Conservation (phyloP, 1,140 invertebrate species). For the Brachionus asplanchnoidis region DNA sequence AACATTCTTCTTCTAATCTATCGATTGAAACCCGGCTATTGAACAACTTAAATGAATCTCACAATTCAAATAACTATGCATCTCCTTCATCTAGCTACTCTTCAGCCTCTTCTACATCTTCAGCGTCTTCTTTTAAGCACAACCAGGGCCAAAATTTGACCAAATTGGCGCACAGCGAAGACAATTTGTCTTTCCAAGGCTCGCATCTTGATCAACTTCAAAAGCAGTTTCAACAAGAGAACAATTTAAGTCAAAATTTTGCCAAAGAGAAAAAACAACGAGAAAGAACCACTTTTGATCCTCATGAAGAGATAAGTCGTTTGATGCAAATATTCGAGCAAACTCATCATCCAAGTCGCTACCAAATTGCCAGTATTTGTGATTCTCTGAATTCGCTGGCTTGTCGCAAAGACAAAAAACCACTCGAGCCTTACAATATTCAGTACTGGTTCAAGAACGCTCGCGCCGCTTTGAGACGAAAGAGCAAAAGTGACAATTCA, state of each 20-base stretch:
- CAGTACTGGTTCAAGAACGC: constrained; percentile 99
- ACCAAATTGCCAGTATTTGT: constrained; percentile 63
- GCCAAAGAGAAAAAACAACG: constrained; percentile 43
- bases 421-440: constrained; percentile 90
- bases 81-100: constrained; percentile 30
- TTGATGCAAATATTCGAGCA: constrained; percentile 90
- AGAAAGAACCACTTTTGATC: constrained; percentile 73
- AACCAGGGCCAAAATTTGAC: not conserved
- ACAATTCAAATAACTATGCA: constrained; percentile 7
- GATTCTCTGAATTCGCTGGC: constrained; percentile 26
- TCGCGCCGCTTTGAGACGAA: constrained; percentile 80
- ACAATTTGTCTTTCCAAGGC: not conserved
- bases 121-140: not conserved
- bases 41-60: not conserved
- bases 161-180: not conserved
- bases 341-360: constrained; percentile 79
- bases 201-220: not conserved
- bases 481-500: not conserved
- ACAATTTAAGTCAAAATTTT: not conserved
- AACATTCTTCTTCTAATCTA: constrained; percentile 9
- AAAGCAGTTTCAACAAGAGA: not conserved
- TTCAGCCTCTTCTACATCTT: constrained; percentile 26
- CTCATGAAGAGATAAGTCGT: constrained; percentile 86
- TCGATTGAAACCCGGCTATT: not conserved
- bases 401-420: constrained; percentile 61